phyloP scores from a whole-genome alignment of 2,888 invertebrate species.

The Lithosia quadra region DNA sequence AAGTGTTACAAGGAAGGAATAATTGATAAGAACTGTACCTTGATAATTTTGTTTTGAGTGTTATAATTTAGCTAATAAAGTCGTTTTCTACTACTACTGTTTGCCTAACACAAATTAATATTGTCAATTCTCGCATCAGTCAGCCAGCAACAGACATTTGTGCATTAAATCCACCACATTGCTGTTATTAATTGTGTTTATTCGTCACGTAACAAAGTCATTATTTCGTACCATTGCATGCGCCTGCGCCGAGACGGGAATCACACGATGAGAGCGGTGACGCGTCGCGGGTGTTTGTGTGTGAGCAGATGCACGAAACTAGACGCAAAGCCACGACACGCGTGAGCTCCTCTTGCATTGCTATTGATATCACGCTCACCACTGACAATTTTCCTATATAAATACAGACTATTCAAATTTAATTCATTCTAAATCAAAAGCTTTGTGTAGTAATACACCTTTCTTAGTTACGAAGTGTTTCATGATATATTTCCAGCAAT shows the following conservation, averaged over 20 bases:
- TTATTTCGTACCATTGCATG: conserved; percentile 42
- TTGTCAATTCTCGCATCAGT: no score
- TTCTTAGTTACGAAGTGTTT: conserved; percentile 46
- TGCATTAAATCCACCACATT: conserved; percentile 32
- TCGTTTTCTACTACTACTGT: no score
- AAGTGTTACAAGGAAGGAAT: no score
- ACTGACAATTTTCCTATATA: conserved; percentile 73
- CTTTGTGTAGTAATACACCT: conserved; percentile 67
- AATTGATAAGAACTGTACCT: no score
- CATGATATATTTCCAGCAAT: conserved; percentile 60
- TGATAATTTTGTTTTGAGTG: no score
- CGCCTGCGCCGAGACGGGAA: conserved; percentile 35
- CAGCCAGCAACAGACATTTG: background rate
- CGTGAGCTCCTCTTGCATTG: conserved; percentile 74
- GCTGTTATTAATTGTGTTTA: conserved; percentile 39
- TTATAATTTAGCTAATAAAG: no score
- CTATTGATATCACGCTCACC: conserved; percentile 77
- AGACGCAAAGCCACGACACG: conserved; percentile 62
- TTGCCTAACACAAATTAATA: no score
- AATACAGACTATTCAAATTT: conserved; percentile 67
- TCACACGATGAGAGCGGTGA: conserved; percentile 38
- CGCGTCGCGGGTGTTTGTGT: conserved; percentile 24
- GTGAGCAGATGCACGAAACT: conserved; percentile 66
- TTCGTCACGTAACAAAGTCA: conserved; percentile 42
- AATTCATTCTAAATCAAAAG: conserved; percentile 76